Base-by-base conservation (phyloP, 2,888 invertebrate genomes). In the Agrotis segetum region DNA sequence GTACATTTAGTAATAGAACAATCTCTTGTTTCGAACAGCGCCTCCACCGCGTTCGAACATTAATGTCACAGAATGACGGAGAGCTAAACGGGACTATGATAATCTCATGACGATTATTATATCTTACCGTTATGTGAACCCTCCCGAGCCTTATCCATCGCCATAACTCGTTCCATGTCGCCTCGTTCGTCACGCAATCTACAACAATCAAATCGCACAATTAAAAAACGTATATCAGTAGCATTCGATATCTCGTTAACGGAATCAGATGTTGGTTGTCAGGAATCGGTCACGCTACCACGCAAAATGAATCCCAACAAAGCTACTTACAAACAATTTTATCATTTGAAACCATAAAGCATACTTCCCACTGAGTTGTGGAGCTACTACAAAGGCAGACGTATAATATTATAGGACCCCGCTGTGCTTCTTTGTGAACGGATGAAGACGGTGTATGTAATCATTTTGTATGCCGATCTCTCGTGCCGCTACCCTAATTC, bases 161-260 rank as follows among this genome's bases (percentile, higher is more conserved):
- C 98, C 93, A 98, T 96, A 85, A 97, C 97, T 93, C 98, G 97
- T 91, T 98, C 98, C 86, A 97, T 97, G 91, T 98, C 98, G 76
- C 98, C 98, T 93, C 98, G 96, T 95, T 98, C 98, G 93, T 98
- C 98, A 89, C 98, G 97, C 96, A 98, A 97, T 97, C 98, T 98
- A 97, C 71, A 97, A 97, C 96, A 96, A 96, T 84, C 79, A 87
- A 79, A 86, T 82, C 73, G 79, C 64, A 84, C 83, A 87, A 87
- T 88, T 84, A 85, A 75, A 40, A 77, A 78, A 83, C 80, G 75
- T 70, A 81, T 68, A 80, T 82, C 77, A 76, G 79, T 67, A 76
- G 67, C 77, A 82, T 87, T 90, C 89, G 90, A 89, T 89, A 91
- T 88, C 93, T 94, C 89, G 93, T 95, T 93, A 94, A 87, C 88